These are phyloP conservation scores for Acipenser oxyrinchus DNA, from an alignment of 2,797 vertebrate species.

Conservation along the genomic window DNA sequence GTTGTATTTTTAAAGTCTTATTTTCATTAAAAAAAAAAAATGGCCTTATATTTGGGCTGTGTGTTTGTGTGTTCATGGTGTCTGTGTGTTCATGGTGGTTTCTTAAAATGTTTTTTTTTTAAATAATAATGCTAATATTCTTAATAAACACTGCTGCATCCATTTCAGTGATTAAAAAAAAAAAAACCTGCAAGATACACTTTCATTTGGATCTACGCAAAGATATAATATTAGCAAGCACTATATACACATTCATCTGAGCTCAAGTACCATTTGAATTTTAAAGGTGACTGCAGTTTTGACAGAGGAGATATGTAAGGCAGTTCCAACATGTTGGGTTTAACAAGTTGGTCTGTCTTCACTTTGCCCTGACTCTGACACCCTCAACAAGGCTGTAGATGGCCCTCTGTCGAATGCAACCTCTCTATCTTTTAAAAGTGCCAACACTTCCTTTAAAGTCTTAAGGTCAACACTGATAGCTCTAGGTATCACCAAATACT, in stretches of 20 bases:
- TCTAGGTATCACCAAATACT: slow-evolving; percentile 35
- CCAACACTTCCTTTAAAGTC: slow-evolving; percentile 61
- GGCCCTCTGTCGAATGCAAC: slow-evolving; percentile 33
- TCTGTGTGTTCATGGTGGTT: no score
- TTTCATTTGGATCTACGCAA: no score
- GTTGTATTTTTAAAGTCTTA: no score
- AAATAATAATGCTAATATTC: no score
- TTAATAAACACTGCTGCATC: no score
- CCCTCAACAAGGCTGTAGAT: slow-evolving; percentile 47
- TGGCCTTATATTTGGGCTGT: no score
- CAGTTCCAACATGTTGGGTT: slow-evolving; percentile 49
- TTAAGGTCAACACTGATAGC: slow-evolving; percentile 63
- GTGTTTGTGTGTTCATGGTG: no score
- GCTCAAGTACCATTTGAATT: slow-evolving; percentile 47
- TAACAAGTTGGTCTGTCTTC: slow-evolving; percentile 61
- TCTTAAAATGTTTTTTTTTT: no score
- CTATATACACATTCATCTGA: not conserved
- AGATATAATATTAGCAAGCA: no score
- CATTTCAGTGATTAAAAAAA: no score
- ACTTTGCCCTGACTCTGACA: slow-evolving; percentile 62
- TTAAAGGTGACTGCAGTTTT: slow-evolving; percentile 47
- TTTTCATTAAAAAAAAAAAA: no score
- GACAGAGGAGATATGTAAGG: slow-evolving; percentile 49
- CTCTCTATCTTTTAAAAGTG: slow-evolving; percentile 41
- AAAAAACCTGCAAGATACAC: no score